Percentiles rank a stretch among this genome's conserved stretches.
Conservation (phyloP, 2,888 invertebrate genomes). For the Patella caerulea region DNA sequence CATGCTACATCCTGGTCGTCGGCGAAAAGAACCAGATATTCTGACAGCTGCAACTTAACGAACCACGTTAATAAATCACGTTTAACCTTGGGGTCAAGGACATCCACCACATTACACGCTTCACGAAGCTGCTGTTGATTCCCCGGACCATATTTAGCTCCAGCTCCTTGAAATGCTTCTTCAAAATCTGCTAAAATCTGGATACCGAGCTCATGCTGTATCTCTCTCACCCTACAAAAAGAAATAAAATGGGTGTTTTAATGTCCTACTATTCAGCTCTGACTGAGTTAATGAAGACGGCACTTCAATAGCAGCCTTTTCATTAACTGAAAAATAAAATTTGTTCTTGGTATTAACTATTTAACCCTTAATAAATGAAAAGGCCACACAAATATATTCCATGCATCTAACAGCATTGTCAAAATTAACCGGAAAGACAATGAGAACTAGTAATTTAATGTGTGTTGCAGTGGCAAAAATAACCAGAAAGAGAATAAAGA, state of each 20-base stretch:
- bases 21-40: constrained; percentile 94
- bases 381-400: too few relatives aligned
- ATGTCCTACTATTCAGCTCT: too few relatives aligned
- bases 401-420: too few relatives aligned
- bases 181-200: constrained; percentile 95
- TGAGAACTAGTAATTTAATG: too few relatives aligned
- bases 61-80: constrained; percentile 91
- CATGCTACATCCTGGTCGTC: constrained; percentile 86
- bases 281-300: too few relatives aligned
- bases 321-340: too few relatives aligned
- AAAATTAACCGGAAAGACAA: too few relatives aligned
- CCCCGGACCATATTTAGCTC: constrained; percentile 71
- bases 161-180: constrained; percentile 78
- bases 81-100: constrained; percentile 89
- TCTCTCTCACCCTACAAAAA: constrained; percentile 77
- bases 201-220: constrained; percentile 83
- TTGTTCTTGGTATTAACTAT: too few relatives aligned
- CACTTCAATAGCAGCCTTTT: too few relatives aligned
- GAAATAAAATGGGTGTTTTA: constrained; percentile 14
- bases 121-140: constrained; percentile 77
- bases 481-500: too few relatives aligned
- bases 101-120: constrained; percentile 84
- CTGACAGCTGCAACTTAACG: constrained; percentile 86
- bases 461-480: constrained; percentile 59
- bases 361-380: too few relatives aligned